Evolutionary conservation across 1,140 invertebrate species (phyloP).

Genomic region (Belonocnema kinseyi): DNA sequence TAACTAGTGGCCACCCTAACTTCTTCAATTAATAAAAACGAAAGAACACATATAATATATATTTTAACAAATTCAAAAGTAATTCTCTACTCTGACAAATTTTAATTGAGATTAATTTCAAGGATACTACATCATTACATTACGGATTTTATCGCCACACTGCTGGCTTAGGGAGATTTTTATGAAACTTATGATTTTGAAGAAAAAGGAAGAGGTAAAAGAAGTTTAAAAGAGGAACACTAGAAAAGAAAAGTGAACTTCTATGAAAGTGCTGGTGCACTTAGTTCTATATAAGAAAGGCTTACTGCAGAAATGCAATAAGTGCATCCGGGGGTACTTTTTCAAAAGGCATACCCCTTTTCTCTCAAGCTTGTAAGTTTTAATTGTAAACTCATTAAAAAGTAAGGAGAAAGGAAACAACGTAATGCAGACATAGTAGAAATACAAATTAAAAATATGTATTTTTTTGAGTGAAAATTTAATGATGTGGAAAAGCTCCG

Average conservation of each 20-base stretch:
- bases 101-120: too few species aligned
- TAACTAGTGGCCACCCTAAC: too few species aligned
- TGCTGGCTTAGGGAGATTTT: not conserved
- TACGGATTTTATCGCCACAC: not conserved
- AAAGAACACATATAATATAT: not conserved
- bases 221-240: not conserved
- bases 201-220: conserved; percentile 31
- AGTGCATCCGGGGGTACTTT: conserved; percentile 33
- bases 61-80: not conserved
- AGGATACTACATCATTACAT: not conserved
- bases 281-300: conserved; percentile 49
- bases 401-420: not conserved
- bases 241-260: conserved; percentile 32
- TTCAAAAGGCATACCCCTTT: too few species aligned
- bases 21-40: not conserved
- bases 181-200: not conserved
- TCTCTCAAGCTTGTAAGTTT: too few species aligned
- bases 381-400: too few species aligned
- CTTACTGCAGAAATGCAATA: conserved; percentile 54
- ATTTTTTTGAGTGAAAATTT: not conserved
- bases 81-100: too few species aligned
- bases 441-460: conserved; percentile 27
- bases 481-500: too few species aligned
- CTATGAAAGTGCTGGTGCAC: conserved; percentile 41
- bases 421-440: conserved; percentile 31